Evolutionary conservation across 2,113 vertebrate genomes (phyloP), one percentile per base, ranked within the genome.

Genomic region (Ascaphus truei): DNA sequence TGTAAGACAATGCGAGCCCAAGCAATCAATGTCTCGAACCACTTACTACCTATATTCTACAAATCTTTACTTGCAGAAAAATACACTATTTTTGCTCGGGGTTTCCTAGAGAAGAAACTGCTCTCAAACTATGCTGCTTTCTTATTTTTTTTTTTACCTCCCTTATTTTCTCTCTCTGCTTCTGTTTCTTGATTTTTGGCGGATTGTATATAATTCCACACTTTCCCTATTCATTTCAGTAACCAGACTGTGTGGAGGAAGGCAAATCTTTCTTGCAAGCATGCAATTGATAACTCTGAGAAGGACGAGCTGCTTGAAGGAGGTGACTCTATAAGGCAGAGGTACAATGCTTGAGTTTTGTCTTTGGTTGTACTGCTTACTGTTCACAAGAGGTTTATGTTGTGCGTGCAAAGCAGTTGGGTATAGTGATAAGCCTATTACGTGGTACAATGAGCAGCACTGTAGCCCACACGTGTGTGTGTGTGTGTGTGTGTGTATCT

Each of bases 201-300:
- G n/a, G n/a, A n/a, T n/a, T n/a, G n/a, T n/a, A 12, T 37, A 37
- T 16, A 4, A 16, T 43, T 6, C 15, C 13, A 6, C 39, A 43
- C 13, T 43, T 22, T 22, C 11, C n/a, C 12, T 25, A 1, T 47
- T 47, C 20, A 60, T 90, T 88, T 65, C 79, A 98, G 96, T 86
- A 98, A 98, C 71, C 97, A 99, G 86, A 92, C 93, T 1, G 91
- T 90, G 20, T 99, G 97, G 96, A 94, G 96, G 79, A 99, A 98
- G 75, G 93, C 96, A 36, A 98, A 97, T 77, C 89, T 98, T 15
- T 90, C 95, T 20, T 96, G 93, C 84, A 98, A 97, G 83, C 86
- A 98, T 58, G 92, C 94, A 15, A 96, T 97, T 1, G 96, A 98
- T 86, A 94, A 93, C 63, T 81, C 93, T 68, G 96, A 98, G 73